Evolutionary conservation across 2,797 vertebrate genomes (phyloP), one percentile per base, ranked within the genome.

Genomic region (Crocodylus rhombifer): DNA sequence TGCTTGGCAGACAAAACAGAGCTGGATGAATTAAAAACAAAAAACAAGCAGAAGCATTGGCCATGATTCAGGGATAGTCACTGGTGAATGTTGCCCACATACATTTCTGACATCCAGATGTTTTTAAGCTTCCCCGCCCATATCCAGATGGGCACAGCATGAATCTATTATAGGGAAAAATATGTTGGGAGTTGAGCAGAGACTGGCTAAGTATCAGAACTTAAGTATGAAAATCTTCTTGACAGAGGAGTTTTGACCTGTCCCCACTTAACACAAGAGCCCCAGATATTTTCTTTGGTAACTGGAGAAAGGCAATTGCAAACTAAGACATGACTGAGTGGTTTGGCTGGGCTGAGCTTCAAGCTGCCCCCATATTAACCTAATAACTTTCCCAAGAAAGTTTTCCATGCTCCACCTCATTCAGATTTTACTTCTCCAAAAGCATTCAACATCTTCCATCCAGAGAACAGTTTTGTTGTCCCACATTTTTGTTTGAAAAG

Each of bases 121-220:
- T 95, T 95, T 90, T 88, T 80, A 74, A 75, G 81, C 80, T 73
- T 76, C 92, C 94, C 96, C 94, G 93, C 95, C 96, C 92, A 88
- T 88, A 92, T 65, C 90, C 94, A 97, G 93, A 96, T 93, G 91
- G 96, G 95, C 95, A 97, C 95, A 96, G 93, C 90, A 95, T 92
- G 93, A 93, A 89, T 57, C 79, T 9, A 95, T 91, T 93, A 89
- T 23, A 82, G 30, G 73, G 89, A 94, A 92, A 95, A 96, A 90
- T 5, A 60, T 63, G 87, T 77, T 16, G 69, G 69, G 83, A 94
- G 57, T 28, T 85, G 51, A 69, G 56, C 77, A 86, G 89, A 69
- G 74, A 83, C 60, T 69, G 79, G 86, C 86, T 95, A 92, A 90
- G 67, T 25, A 95, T 56, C 69, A 83, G 15, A 93, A 89, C 82